Evolutionary conservation across 92 coral and sea anemone species (phyloP).

Genomic region (Paramuricea clavata): DNA sequence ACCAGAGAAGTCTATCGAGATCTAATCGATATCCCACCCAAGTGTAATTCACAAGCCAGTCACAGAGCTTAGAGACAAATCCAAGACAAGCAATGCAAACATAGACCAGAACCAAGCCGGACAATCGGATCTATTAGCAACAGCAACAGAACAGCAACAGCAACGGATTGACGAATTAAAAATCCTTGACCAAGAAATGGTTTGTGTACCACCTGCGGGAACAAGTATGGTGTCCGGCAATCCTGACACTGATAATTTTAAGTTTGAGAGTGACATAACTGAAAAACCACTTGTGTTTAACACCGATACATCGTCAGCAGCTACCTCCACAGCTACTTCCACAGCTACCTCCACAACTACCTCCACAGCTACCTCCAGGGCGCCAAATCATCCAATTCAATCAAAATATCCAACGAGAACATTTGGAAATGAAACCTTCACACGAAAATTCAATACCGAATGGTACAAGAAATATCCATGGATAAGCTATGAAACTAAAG

Average conservation of each 20-base stretch:
- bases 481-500: conserved; percentile 3
- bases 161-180: neutral
- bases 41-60: neutral
- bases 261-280: conserved; percentile 8
- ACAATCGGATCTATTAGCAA: neutral
- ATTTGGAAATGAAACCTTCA: conserved; percentile 21
- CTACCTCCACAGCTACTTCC: neutral
- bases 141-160: conserved; percentile 25
- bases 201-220: neutral
- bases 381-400: conserved; percentile 18
- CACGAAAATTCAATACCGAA: conserved; percentile 17
- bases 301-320: neutral
- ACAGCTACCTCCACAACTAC: neutral
- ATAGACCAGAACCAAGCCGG: neutral
- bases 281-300: conserved; percentile 10
- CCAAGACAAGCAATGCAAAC: neutral
- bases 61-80: neutral
- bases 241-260: neutral
- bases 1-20: neutral
- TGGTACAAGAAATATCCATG: conserved; percentile 20
- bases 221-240: neutral
- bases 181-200: conserved; percentile 10
- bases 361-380: neutral
- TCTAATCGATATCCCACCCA: neutral
- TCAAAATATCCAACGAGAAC: conserved; percentile 20